Evolutionary conservation across 2,113 vertebrate species (phyloP), one percentile per base, ranked within the genome.

Genomic region (Cariama cristata): DNA sequence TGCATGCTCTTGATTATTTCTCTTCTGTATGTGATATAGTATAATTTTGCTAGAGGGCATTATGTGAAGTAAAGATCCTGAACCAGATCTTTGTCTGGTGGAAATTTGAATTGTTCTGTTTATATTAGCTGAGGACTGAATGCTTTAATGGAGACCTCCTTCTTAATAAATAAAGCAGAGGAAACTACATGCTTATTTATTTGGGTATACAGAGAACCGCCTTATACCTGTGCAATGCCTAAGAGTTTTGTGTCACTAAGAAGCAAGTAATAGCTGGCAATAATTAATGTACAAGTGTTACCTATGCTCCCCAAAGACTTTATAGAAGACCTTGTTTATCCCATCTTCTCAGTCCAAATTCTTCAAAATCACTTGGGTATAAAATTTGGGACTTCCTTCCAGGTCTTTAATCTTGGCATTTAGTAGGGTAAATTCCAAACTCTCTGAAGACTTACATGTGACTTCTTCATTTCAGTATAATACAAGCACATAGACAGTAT

Each of bases 1-100:
- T 74, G 44, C 0, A 7, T 84, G 82, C 88, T 87, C 64, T 58
- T 93, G 58, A 69, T 92, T 84, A 42, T 79, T 90, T 74, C 47
- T 66, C 55, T 84, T 90, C 68, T 38, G 27, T 56, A 13, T 42
- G 56, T 40, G 44, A 42, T n/a, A 42, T n/a, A 75, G 35, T 42
- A 45, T 33, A 92, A 89, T 96, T 93, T 97, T 94, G 86, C 88
- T 67, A 63, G 53, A 85, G 60, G 94, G 66, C 35, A 56, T 71
- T 72, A 63, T 13, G 6, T 47, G 69, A 90, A 91, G 56, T 55
- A 67, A 88, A 88, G 59, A 71, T 89, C 79, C 47, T 64, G 56
- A 84, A 75, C 8, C 33, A 91, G 72, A 84, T 75, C 55, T 82
- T 68, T 66, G 42, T 79, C 84, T 93, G 76, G 56, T 84, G 56